Evolutionary conservation across 1,140 invertebrate genomes (phyloP).

Genomic region (Cyrtorhinus lividipennis): DNA sequence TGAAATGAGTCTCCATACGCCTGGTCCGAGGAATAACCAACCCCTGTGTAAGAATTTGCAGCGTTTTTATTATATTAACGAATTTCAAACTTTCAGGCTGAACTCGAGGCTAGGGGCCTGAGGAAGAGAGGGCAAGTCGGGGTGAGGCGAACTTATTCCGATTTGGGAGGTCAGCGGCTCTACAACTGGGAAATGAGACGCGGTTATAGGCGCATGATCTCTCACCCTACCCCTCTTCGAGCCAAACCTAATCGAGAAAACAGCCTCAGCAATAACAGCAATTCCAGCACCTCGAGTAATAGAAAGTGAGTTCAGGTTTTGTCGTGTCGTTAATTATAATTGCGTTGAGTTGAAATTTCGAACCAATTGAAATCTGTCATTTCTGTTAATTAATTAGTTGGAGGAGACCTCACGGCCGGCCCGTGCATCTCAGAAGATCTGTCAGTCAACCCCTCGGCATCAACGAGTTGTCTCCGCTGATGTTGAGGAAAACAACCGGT

Average conservation of each 20-base stretch:
- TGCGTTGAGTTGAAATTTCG: too few species aligned
- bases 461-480: slow-evolving; percentile 43
- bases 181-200: slow-evolving; percentile 40
- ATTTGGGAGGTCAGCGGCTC: slow-evolving; percentile 40
- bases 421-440: slow-evolving; percentile 45
- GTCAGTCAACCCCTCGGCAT: slow-evolving; percentile 56
- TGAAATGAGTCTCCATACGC: too few species aligned
- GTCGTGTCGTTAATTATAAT: too few species aligned
- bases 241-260: slow-evolving; percentile 33
- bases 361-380: too few species aligned
- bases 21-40: too few species aligned
- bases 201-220: slow-evolving; percentile 40
- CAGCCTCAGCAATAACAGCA: slow-evolving; percentile 11
- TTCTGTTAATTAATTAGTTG: slow-evolving; percentile 19
- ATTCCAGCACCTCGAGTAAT: slow-evolving; percentile 3
- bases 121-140: slow-evolving; percentile 29
- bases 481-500: slow-evolving; percentile 39
- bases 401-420: slow-evolving; percentile 29
- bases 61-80: too few species aligned
- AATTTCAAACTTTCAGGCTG: slow-evolving; percentile 38
- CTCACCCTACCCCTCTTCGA: slow-evolving; percentile 45
- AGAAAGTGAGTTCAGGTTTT: slow-evolving; percentile 12
- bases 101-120: slow-evolving; percentile 35
- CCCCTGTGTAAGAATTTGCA: too few species aligned
- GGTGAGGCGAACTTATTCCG: slow-evolving; percentile 43